Evolutionary conservation across 2,113 vertebrate genomes (phyloP), one percentile per base, ranked within the genome.

Genomic region (Theropithecus gelada): DNA sequence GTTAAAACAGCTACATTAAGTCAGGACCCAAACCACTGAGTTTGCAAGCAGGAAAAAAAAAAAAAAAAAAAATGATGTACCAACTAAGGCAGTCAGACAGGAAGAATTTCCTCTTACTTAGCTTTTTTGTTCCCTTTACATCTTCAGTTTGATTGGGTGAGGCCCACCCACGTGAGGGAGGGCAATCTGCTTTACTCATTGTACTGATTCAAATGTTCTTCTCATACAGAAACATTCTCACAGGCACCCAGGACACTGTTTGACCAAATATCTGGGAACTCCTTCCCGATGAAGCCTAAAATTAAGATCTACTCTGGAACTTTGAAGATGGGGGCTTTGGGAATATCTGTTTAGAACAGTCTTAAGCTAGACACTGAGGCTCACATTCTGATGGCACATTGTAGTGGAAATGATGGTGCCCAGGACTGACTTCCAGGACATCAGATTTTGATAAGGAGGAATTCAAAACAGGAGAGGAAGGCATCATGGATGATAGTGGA

Each of bases 341-440:
- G 27, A 20, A 18, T 11, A n/a, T 5, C 12, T 50, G 9, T 16
- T 52, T 17, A 27, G 1, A 40, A 13, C 0, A 32, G 5, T 18
- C 59, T 38, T 20, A 14, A 48, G 18, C 17, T 64, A 48, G 4
- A 23, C 8, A 3, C 0, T 32, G n/a, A 94, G 13, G 40, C 22
- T 25, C 1, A 4, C 8, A 38, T 18, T 59, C 3, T 9, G 30
- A 32, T 40, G 32, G 13, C 27, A 18, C 27, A 8, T 2, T 4
- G 2, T 4, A 5, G 32, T 23, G 52, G 22, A 9, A 22, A 6
- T 9, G 22, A 32, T 7, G 30, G 38, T 61, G 11, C 16, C 52
- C 38, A 22, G 13, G 8, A 40, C 8, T 4, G 22, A 13, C n/a
- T 43, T n/a, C 22, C 6, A 22, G n/a, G 40, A 11, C 8, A 25